These are phyloP conservation scores for Teinopalpus imperialis DNA, from an alignment of 2,888 invertebrate species.

Conservation along the genomic window DNA sequence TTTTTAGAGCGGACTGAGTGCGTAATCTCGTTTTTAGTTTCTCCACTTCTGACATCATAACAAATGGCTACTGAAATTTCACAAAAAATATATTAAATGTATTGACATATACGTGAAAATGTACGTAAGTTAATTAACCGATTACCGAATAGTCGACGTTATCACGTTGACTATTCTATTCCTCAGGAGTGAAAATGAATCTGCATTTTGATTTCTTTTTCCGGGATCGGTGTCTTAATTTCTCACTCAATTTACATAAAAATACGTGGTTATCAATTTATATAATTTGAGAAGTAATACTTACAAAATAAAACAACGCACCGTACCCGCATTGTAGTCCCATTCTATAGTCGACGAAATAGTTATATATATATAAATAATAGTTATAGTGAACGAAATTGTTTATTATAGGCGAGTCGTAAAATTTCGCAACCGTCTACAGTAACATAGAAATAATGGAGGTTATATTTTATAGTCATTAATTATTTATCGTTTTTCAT, in stretches of 20 bases:
- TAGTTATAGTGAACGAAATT: constrained; percentile 20
- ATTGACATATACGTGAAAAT: too few relatives aligned
- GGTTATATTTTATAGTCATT: constrained; percentile 16
- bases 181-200: too few relatives aligned
- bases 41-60: constrained; percentile 3
- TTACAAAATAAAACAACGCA: constrained; percentile 23
- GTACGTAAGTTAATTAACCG: too few relatives aligned
- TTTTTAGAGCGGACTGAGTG: too few relatives aligned
- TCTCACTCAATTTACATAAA: too few relatives aligned
- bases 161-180: too few relatives aligned
- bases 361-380: too few relatives aligned
- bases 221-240: too few relatives aligned
- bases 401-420: constrained; percentile 20
- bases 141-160: too few relatives aligned
- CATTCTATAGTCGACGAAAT: constrained; percentile 23
- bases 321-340: constrained; percentile 23
- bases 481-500: neutral
- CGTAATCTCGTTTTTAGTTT: neutral
- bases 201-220: too few relatives aligned
- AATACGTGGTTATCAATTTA: too few relatives aligned
- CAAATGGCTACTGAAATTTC: constrained; percentile 22
- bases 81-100: constrained; percentile 8
- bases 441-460: constrained; percentile 8
- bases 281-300: constrained; percentile 11
- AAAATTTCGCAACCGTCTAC: constrained; percentile 7